Base-by-base conservation (phyloP, 1,140 invertebrate species). In the Triops longicaudatus region DNA sequence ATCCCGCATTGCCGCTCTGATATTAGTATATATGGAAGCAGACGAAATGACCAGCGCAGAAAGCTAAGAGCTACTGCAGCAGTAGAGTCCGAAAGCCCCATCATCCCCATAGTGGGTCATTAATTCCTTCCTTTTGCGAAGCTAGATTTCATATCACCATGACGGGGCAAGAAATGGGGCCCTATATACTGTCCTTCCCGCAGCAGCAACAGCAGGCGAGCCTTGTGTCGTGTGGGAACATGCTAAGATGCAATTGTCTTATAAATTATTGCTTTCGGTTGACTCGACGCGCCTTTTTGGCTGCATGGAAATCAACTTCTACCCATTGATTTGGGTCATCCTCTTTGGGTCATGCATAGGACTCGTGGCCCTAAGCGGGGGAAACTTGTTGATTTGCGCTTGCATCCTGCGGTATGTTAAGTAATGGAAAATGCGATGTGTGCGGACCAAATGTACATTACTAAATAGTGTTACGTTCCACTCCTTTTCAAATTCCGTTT, bases 251-350 rank as follows among this genome's bases (percentile, higher is more conserved):
- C 50, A 63, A 63, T 63, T 63, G 50, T 63, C 50, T 63, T 63
- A 63, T 63, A 63, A 63, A 63, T 63, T 63, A 63, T 63, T 63
- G 50, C 50, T 63, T 63, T 63, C 50, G 50, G 50, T 63, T 63
- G 50, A 63, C 50, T 63, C 50, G 17, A 63, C 50, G 14, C 9
- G 14, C 50, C 50, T 63, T 37, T 37, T 63, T 63, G 50, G 10
- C 50, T 63, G 14, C 10, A n/a, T 63, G 14, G 17, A 22, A 22
- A 22, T 63, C 50, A 63, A 63, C 50, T 63, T 63, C 17, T 63
- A 5, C 17, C 22, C 50, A 63, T 63, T 22, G 50, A 63, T 63
- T 63, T 14, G 9, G 14, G 50, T 10, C 50, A 5, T 63, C 44
- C 50, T 63, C 50, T 9, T n/a, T 12, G 50, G 17, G 11, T 44